These are phyloP conservation scores for Cricetomys ansorgei DNA, from an alignment of 2,113 vertebrate species.

Conservation along the genomic window DNA sequence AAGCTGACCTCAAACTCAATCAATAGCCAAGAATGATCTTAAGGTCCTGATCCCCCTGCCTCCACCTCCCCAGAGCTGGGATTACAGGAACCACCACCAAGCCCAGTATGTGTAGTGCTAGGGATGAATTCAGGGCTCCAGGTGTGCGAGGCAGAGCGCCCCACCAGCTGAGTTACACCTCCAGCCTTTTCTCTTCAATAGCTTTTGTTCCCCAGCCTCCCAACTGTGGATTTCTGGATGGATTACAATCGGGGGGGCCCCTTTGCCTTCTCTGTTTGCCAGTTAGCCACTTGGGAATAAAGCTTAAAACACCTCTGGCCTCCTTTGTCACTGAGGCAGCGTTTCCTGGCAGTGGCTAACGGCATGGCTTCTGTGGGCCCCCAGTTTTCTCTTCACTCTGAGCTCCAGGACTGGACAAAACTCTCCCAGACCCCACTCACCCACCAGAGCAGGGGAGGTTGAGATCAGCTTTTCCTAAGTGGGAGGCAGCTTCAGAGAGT, in stretches of 20 bases:
- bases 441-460: not conserved
- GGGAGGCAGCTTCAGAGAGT: not conserved
- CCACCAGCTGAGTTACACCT: too few relatives aligned
- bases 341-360: not conserved
- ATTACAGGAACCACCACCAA: not conserved
- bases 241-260: not conserved
- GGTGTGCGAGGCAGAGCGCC: not conserved
- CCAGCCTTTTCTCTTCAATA: not conserved
- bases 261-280: conserved; percentile 13
- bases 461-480: not conserved
- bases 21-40: not conserved
- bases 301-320: not conserved
- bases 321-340: not conserved
- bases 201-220: not conserved
- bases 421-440: not conserved
- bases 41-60: not conserved
- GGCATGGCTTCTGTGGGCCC: not conserved
- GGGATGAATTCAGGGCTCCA: not conserved
- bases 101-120: not conserved
- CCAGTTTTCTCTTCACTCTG: not conserved
- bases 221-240: not conserved
- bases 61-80: not conserved
- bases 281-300: not conserved
- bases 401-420: not conserved
- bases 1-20: not conserved